These are phyloP conservation scores for Euclidia mi DNA, from an alignment of 2,888 invertebrate genomes.

Conservation along the genomic window DNA sequence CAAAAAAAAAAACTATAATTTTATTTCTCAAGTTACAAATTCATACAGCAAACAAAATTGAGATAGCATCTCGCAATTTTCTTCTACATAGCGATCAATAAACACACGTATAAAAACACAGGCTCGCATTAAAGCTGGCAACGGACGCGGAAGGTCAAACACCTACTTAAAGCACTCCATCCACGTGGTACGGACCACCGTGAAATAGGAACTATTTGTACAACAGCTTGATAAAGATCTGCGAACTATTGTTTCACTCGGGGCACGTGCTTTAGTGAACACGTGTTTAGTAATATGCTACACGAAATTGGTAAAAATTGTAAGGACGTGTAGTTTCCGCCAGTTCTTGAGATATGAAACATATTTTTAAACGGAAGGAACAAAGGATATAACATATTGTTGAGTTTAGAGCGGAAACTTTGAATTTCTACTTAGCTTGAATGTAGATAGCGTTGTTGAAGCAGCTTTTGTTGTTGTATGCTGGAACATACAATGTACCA, in stretches of 20 bases:
- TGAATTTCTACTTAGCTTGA: not conserved
- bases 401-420: not conserved
- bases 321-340: constrained; percentile 6
- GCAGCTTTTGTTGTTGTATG: not conserved
- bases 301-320: constrained; percentile 33
- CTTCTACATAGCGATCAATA: constrained; percentile 23
- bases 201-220: constrained; percentile 50
- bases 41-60: constrained; percentile 4
- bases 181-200: constrained; percentile 55
- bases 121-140: constrained; percentile 14
- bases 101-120: constrained; percentile 17
- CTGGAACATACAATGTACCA: not conserved
- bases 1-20: too few relatives aligned
- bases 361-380: constrained; percentile 7
- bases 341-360: constrained; percentile 8
- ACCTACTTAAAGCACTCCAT: constrained; percentile 44
- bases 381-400: constrained; percentile 5
- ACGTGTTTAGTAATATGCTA: constrained; percentile 43
- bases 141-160: constrained; percentile 47
- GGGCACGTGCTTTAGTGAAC: constrained; percentile 51
- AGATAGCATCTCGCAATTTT: constrained; percentile 12
- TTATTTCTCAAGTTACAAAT: not conserved
- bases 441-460: not conserved
- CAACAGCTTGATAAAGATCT: constrained; percentile 45
- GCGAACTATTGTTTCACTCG: constrained; percentile 45